A percentile compares a stretch with the other conserved stretches of the same genome.
Evolutionary conservation across 2,888 invertebrate genomes (phyloP).

Genomic region (Onchidella celtica): DNA sequence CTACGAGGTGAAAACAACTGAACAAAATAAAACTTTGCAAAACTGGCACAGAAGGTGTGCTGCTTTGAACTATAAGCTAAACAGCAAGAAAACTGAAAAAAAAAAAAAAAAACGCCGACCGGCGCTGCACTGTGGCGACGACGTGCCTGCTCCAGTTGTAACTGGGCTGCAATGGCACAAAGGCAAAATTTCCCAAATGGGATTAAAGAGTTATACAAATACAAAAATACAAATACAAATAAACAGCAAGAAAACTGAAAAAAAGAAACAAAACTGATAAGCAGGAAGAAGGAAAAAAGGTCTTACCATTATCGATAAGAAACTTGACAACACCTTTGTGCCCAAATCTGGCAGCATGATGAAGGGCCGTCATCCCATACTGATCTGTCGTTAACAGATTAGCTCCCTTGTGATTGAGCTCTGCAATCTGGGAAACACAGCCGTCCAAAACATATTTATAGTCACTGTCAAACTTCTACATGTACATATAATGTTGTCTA

Average conservation of each 20-base stretch:
- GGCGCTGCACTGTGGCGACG: no score
- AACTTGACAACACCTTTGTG: constrained; percentile 94
- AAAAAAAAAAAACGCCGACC: neutral
- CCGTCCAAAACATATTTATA: neutral
- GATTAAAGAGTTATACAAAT: no score
- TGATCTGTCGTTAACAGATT: constrained; percentile 75
- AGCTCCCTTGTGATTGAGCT: constrained; percentile 89
- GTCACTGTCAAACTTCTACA: neutral
- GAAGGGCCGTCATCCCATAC: constrained; percentile 92
- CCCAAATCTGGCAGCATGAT: constrained; percentile 92
- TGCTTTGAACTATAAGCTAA: no score
- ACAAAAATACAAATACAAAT: no score
- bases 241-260: neutral
- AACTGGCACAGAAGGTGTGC: no score
- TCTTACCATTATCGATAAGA: constrained; percentile 86
- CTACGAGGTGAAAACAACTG: no score
- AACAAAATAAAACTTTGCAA: no score
- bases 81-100: neutral
- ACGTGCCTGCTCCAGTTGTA: no score
- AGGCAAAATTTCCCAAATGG: no score
- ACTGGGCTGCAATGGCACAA: no score
- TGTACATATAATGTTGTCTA: neutral
- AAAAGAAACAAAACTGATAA: neutral
- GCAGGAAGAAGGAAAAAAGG: neutral
- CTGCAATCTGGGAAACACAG: constrained; percentile 85